Base-by-base conservation (phyloP, 2,888 invertebrate species). In the Callimorpha dominula region DNA sequence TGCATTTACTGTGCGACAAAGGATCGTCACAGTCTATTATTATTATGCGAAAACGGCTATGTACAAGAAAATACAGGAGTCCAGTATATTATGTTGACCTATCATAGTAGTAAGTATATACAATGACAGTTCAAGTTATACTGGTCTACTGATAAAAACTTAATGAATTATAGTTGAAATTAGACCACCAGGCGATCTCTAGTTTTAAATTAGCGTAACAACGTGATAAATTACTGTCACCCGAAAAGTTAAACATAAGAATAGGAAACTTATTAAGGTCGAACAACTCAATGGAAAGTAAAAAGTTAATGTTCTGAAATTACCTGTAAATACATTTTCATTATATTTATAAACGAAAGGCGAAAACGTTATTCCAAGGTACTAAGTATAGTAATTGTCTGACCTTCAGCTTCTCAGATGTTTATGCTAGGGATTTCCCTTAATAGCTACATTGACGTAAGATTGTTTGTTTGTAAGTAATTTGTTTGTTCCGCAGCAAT, bases 381-480 rank as follows among this genome's bases (percentile, higher is more conserved):
- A 46, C 17, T 69, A 60, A 60, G 57, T 31, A 50, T 42, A 46
- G 17, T 73, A 49, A 62, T 60, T 50, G 31, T 49, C 15, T 50
- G 31, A 69, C 72, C 72, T 73, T 69, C 60, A 50, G 9, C 11
- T 40, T 43, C 42, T 68, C 43, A n/a, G 40, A 65, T 63, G 54
- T 57, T 69, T 63, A 68, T 62, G 50, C 57, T 9, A 71, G 71
- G 73, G 76, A 76, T 73, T 76, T 70, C 76, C 74, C 67, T 70
- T 71, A 67, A 52, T 68, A 54, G 43, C 60, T 68, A 31, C 68
- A 62, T 72, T 75, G 72, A 75, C 70, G 75, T 67, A 70, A 52
- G n/a, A 57, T 65, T 64, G 50, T 49, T 67, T 63, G 67, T 43
- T 52, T 63, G 67, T 31, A n/a, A 43, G 64, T 57, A 72, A 72